Evolutionary conservation across 2,113 vertebrate species (phyloP), one percentile per base, ranked within the genome.

Genomic region (Halcyon senegalensis): DNA sequence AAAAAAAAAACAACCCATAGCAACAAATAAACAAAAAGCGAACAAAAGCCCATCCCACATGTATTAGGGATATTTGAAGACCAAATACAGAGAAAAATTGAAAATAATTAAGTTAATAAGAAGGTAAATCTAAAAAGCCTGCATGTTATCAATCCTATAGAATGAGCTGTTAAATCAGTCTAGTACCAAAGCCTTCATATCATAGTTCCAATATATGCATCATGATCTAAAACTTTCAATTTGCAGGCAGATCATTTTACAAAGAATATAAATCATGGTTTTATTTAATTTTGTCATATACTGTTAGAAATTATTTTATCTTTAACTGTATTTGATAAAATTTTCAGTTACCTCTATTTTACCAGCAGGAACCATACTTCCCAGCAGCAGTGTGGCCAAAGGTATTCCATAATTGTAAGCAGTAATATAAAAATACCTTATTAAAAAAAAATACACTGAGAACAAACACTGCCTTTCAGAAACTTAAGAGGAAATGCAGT

Each of bases 11-110:
- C 2, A 33, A 11, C 55, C 30, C 27, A 55, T 28, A 55, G 30
- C 24, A 53, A 27, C 13, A 16, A 35, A 39, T 15, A 43, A 43
- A 43, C 43, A 43, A 72, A 53, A 15, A 19, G 27, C 20, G 8
- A 20, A 20, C 1, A 19, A 69, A 75, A 11, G 10, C 1, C 9
- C 9, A 41, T 6, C 20, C 9, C 6, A 48, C 4, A 51, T 1
- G 28, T 12, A 67, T 14, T 55, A 41, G 7, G 6, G 20, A 33
- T 33, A 87, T 37, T 35, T 70, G 21, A 92, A 84, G 11, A 44
- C 2, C 18, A 90, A n/a, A 67, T 43, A 31, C 8, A 10, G 41
- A 74, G 20, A 67, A 88, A 13, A 79, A 44, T 1, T 50, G 1
- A 43, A 86, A 93, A 50, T 0, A 67, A 90, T 48, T 64, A 60